Conservation (phyloP, 1,140 invertebrate genomes). For the Macrobrachium rosenbergii region DNA sequence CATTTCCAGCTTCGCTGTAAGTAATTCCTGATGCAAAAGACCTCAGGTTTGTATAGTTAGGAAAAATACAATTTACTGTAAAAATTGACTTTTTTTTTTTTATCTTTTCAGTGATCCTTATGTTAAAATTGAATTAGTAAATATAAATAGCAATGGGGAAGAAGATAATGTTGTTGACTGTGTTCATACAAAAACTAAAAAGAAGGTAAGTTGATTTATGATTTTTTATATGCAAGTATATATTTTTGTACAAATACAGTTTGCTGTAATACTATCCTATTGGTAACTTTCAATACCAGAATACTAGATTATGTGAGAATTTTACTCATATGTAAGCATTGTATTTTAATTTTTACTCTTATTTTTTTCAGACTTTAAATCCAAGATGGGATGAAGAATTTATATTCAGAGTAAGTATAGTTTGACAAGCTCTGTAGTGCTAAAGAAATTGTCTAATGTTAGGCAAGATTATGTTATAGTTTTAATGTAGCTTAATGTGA, state of each 20-base stretch:
- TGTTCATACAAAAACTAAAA: conserved; percentile 95
- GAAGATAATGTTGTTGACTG: conserved; percentile 90
- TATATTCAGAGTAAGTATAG: conserved; percentile 86
- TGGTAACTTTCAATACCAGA: no score
- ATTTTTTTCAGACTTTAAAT: conserved; percentile 86
- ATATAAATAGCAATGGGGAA: conserved; percentile 77
- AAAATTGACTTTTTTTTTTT: no score
- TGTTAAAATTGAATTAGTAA: conserved; percentile 86
- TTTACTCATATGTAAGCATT: no score
- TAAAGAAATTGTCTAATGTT: background rate
- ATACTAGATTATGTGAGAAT: no score
- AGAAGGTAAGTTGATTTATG: conserved; percentile 80
- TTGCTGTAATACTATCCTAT: no score
- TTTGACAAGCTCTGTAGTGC: background rate
- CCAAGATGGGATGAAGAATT: conserved; percentile 98
- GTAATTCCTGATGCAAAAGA: no score
- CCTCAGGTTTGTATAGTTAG: no score
- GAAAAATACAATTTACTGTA: no score
- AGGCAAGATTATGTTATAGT: no score
- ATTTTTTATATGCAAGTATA: background rate
- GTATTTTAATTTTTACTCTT: background rate
- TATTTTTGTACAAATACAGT: background rate
- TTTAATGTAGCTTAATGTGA: no score
- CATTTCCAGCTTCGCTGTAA: no score
- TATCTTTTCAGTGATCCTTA: conserved; percentile 91